phyloP scores from a whole-genome alignment of 2,797 vertebrate genomes.

The Sphenopsis melanotis region DNA sequence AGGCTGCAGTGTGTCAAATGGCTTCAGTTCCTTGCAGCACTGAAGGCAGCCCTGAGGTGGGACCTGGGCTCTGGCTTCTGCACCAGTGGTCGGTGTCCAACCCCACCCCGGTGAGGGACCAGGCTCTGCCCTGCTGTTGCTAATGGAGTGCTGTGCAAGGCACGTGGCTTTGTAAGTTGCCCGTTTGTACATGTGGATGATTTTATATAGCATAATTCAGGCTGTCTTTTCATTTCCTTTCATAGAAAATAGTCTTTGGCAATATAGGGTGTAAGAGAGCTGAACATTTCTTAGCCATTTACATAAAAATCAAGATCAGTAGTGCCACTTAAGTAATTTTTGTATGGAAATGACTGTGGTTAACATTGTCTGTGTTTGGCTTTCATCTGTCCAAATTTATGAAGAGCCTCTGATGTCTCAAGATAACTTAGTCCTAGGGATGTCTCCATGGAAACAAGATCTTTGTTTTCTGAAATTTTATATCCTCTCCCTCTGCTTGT shows the following conservation, averaged over 20 bases:
- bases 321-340: constrained; percentile 3
- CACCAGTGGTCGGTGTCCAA: fast-evolving
- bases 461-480: constrained; percentile 47
- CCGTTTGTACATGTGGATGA: background rate
- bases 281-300: background rate
- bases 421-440: constrained; percentile 43
- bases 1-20: background rate
- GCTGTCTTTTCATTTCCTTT: constrained; percentile 6
- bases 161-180: background rate
- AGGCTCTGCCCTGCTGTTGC: background rate
- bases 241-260: background rate
- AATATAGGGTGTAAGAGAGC: background rate
- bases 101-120: background rate
- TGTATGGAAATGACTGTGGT: background rate
- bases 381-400: constrained; percentile 19
- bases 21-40: background rate
- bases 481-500: background rate
- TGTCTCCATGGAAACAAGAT: constrained; percentile 57
- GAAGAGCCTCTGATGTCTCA: constrained; percentile 29
- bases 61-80: background rate
- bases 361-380: constrained; percentile 15
- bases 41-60: background rate
- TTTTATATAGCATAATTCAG: constrained; percentile 13
- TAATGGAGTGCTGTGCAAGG: background rate
- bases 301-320: constrained; percentile 2